Evolutionary conservation across 1,140 invertebrate genomes (phyloP).

Genomic region (Drosophila murphyi): DNA sequence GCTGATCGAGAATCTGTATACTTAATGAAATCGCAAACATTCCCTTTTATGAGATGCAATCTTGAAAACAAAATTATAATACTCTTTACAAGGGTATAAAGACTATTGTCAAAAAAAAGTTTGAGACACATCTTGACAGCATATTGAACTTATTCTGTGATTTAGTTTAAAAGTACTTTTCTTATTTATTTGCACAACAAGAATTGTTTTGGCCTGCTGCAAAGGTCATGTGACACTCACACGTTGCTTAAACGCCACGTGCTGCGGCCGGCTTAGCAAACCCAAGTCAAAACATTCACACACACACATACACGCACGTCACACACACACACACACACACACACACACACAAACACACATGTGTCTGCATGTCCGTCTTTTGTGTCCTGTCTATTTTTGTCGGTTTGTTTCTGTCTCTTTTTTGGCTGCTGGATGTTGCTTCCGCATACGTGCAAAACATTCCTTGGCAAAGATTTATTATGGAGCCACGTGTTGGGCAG

Average conservation of each 20-base stretch:
- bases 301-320: constrained; percentile 17
- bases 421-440: constrained; percentile 28
- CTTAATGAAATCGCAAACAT: too few relatives aligned
- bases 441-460: constrained; percentile 61
- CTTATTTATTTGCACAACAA: constrained; percentile 9
- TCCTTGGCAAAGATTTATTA: constrained; percentile 70
- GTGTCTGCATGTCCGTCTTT: constrained; percentile 4
- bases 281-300: constrained; percentile 26
- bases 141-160: constrained; percentile 51
- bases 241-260: constrained; percentile 43
- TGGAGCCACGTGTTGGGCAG: constrained; percentile 66
- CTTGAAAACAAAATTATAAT: too few relatives aligned
- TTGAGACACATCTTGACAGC: constrained; percentile 20
- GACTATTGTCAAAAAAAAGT: constrained; percentile 3
- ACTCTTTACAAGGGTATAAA: not conserved
- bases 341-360: constrained; percentile 39
- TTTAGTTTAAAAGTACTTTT: constrained; percentile 49
- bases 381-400: constrained; percentile 34
- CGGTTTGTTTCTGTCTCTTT: constrained; percentile 30
- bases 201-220: constrained; percentile 23
- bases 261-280: constrained; percentile 28
- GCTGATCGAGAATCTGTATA: too few relatives aligned
- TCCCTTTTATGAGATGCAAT: too few relatives aligned
- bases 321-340: constrained; percentile 45
- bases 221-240: constrained; percentile 50